phyloP scores from a whole-genome alignment of 2,888 invertebrate species.

The Thumatha senex region DNA sequence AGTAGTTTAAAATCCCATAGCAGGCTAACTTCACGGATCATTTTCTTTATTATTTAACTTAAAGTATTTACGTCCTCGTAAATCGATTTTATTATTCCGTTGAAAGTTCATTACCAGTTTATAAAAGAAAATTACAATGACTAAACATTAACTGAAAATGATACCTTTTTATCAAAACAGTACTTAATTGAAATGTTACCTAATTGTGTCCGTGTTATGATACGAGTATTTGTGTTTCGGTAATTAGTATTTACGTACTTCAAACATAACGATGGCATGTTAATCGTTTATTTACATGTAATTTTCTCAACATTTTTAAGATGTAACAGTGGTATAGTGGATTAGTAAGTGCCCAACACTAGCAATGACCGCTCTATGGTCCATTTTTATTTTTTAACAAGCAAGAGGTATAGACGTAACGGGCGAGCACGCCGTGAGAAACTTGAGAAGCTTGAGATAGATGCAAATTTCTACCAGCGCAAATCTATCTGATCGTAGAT shows the following conservation, averaged over 20 bases:
- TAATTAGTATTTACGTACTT: conserved; percentile 3
- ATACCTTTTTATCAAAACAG: conserved; percentile 1
- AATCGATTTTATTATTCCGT: conserved; percentile 9
- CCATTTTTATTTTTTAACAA: conserved; percentile 7
- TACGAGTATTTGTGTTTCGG: too few relatives aligned
- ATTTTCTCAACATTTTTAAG: conserved; percentile 17
- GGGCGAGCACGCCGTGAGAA: conserved; percentile 35
- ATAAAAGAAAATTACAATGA: too few relatives aligned
- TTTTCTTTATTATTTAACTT: conserved; percentile 1
- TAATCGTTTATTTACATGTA: conserved; percentile 17
- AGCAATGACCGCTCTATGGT: conserved; percentile 21
- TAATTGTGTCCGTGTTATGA: background rate
- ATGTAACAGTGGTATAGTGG: conserved; percentile 7
- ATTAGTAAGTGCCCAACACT: conserved; percentile 20
- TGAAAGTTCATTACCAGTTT: conserved; percentile 10
- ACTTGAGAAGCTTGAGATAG: conserved; percentile 45
- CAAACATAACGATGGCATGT: conserved; percentile 8
- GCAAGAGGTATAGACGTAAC: conserved; percentile 14
- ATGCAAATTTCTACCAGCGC: conserved; percentile 60
- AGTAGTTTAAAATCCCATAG: background rate
- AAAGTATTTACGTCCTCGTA: background rate
- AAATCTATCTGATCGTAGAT: conserved; percentile 59
- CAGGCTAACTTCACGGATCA: background rate
- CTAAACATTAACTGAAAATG: too few relatives aligned
- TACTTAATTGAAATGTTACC: conserved; percentile 10